phyloP scores from a whole-genome alignment of 2,113 vertebrate genomes.

The Megaleporinus macrocephalus region DNA sequence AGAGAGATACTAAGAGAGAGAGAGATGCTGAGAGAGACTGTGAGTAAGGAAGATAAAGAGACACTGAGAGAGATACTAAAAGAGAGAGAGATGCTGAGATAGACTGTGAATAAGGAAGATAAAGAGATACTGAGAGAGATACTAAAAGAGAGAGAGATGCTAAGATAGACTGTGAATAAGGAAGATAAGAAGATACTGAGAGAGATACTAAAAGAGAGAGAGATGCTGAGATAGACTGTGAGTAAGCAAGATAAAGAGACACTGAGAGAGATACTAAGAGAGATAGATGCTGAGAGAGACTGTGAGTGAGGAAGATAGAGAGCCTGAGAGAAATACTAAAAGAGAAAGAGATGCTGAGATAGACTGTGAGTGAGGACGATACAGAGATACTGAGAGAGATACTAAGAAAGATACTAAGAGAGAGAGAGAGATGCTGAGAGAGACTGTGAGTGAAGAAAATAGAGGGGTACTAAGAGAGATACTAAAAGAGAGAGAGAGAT shows the following conservation, averaged over 20 bases:
- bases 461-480: conserved; percentile 8
- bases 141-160: neutral
- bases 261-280: too few relatives aligned
- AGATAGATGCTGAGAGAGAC: neutral
- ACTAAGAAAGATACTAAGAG: neutral
- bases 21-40: neutral
- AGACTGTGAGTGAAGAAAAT: conserved; percentile 23
- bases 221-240: neutral
- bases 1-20: too few relatives aligned
- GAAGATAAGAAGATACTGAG: too few relatives aligned
- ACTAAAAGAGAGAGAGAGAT: conserved; percentile 24
- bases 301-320: neutral
- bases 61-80: too few relatives aligned
- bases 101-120: neutral
- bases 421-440: neutral
- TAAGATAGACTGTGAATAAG: too few relatives aligned
- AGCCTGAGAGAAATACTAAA: too few relatives aligned
- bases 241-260: neutral
- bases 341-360: too few relatives aligned
- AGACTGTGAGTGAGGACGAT: neutral
- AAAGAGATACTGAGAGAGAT: neutral
- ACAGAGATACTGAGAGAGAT: neutral
- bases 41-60: neutral
- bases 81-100: neutral
- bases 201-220: neutral